Evolutionary conservation across 2,797 vertebrate genomes (phyloP).

Genomic region (Garrulus glandarius): DNA sequence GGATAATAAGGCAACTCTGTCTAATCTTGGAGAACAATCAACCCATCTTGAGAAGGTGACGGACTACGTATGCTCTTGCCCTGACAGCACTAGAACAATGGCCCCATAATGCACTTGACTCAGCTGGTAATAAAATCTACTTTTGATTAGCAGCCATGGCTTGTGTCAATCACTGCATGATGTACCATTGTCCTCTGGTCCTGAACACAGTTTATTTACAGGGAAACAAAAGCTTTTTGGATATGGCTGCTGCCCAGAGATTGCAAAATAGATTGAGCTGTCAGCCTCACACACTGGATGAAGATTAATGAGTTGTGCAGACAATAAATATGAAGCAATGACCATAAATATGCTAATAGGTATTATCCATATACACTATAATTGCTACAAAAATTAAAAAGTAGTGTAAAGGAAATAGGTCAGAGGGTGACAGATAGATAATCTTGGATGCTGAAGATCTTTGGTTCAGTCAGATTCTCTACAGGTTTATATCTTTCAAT

Average conservation of each 20-base stretch:
- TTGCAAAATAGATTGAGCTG: conserved; percentile 99
- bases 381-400: conserved; percentile 87
- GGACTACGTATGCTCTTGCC: conserved; percentile 79
- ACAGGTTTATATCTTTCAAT: conserved; percentile 81
- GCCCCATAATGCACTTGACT: conserved; percentile 80
- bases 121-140: conserved; percentile 92
- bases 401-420: conserved; percentile 80
- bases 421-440: conserved; percentile 77
- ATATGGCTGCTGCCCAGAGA: conserved; percentile 83
- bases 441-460: conserved; percentile 74
- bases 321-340: conserved; percentile 98
- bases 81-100: conserved; percentile 80
- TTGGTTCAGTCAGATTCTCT: conserved; percentile 74
- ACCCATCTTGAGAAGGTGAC: conserved; percentile 82
- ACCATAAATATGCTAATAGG: conserved; percentile 99
- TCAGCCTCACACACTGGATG: conserved; percentile 93
- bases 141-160: conserved; percentile 90
- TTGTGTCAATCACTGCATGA: conserved; percentile 89
- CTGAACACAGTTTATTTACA: conserved; percentile 87
- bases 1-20: conserved; percentile 80
- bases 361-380: conserved; percentile 86
- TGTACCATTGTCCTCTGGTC: conserved; percentile 78
- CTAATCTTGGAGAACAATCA: conserved; percentile 86
- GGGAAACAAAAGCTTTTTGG: conserved; percentile 86
- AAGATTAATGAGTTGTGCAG: conserved; percentile 97